These are phyloP conservation scores for Drosophila miranda DNA, from an alignment of 1,140 invertebrate species.

Conservation along the genomic window DNA sequence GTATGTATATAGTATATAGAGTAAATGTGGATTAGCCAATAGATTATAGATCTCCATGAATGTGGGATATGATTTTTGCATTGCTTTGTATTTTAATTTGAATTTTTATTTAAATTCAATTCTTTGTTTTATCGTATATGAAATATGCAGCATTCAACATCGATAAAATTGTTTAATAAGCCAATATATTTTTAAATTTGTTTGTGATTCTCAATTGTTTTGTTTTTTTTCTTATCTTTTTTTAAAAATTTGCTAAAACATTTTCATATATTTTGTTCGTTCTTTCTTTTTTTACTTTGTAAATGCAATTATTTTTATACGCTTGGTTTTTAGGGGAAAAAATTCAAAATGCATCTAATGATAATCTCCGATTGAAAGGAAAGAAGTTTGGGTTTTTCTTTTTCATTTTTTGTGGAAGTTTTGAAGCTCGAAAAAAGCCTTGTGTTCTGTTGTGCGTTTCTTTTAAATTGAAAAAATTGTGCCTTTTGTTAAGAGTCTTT, in stretches of 20 bases:
- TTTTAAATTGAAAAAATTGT: slow-evolving; percentile 59
- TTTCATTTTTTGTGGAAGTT: slow-evolving; percentile 33
- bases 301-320: slow-evolving; percentile 62
- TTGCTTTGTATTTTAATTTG: slow-evolving; percentile 44
- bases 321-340: slow-evolving; percentile 7
- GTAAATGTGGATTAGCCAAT: slow-evolving; percentile 70
- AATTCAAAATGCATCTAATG: slow-evolving; percentile 32
- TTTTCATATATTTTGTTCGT: slow-evolving; percentile 43
- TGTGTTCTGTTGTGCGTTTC: slow-evolving; percentile 40
- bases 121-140: slow-evolving; percentile 11
- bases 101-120: slow-evolving; percentile 4
- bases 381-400: slow-evolving; percentile 2
- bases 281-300: slow-evolving; percentile 13
- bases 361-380: slow-evolving; percentile 34
- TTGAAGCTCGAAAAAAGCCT: slow-evolving; percentile 53
- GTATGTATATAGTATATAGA: slow-evolving; percentile 53
- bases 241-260: slow-evolving; percentile 76
- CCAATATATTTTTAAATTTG: slow-evolving; percentile 68
- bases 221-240: slow-evolving; percentile 36
- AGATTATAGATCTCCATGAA: slow-evolving; percentile 51
- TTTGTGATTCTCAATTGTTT: slow-evolving; percentile 35
- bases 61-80: slow-evolving; percentile 69
- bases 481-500: slow-evolving; percentile 70
- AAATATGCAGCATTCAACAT: slow-evolving; percentile 60
- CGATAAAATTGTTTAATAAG: slow-evolving; percentile 74